Evolutionary conservation across 2,113 vertebrate genomes (phyloP).

Genomic region (Hepsetus odoe): DNA sequence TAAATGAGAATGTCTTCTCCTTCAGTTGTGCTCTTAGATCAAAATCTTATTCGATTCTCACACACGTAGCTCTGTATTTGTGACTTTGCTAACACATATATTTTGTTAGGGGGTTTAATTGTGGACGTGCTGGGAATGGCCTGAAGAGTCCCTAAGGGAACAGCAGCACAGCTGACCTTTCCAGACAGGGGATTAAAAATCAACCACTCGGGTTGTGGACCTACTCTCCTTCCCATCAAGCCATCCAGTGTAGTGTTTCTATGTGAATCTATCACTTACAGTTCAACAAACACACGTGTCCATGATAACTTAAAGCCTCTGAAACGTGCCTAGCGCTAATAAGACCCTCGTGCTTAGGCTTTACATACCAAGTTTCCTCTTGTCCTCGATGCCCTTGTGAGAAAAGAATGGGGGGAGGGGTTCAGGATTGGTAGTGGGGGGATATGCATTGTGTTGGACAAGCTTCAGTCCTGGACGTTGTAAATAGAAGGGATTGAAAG

Average conservation of each 20-base stretch:
- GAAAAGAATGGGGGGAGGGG: neutral
- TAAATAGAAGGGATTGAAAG: neutral
- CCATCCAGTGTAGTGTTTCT: neutral
- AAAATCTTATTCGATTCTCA: neutral
- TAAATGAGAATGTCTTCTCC: neutral
- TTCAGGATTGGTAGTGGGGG: neutral
- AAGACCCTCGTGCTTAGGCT: slow-evolving; percentile 49
- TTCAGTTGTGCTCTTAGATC: neutral
- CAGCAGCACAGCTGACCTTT: slow-evolving; percentile 30
- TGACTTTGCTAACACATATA: neutral
- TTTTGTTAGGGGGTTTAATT: neutral
- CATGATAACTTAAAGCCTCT: slow-evolving; percentile 15
- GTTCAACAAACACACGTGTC: neutral
- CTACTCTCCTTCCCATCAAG: slow-evolving; percentile 39
- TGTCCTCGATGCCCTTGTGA: neutral
- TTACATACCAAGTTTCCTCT: slow-evolving; percentile 48
- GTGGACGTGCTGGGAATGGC: slow-evolving; percentile 39
- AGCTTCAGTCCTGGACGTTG: neutral
- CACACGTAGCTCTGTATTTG: slow-evolving; percentile 6
- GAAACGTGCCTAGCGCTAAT: slow-evolving; percentile 24
- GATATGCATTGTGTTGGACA: neutral
- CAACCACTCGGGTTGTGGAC: slow-evolving; percentile 10
- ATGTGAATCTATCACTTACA: neutral
- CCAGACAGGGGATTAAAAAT: slow-evolving; percentile 6
- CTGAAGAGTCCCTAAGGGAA: slow-evolving; percentile 23